Evolutionary conservation across 2,888 invertebrate genomes (phyloP).

Genomic region (Shargacucullia verbasci): DNA sequence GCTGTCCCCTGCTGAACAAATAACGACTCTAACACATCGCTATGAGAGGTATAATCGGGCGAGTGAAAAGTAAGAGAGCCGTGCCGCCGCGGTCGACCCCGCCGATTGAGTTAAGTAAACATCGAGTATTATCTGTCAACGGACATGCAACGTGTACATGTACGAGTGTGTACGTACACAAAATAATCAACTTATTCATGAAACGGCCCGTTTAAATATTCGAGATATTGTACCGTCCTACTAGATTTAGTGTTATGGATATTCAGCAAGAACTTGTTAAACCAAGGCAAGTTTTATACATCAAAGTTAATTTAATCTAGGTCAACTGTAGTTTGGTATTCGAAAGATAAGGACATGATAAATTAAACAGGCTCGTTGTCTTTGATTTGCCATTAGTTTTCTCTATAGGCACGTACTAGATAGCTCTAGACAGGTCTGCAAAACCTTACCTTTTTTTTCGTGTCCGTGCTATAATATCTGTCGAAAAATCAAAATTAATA

Average conservation of each 20-base stretch:
- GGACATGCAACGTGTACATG: constrained; percentile 80
- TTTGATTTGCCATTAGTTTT: constrained; percentile 32
- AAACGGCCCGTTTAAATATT: constrained; percentile 72
- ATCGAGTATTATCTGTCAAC: constrained; percentile 88
- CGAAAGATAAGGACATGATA: constrained; percentile 45
- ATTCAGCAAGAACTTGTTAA: constrained; percentile 15
- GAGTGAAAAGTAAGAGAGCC: constrained; percentile 60
- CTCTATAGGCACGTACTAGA: constrained; percentile 5
- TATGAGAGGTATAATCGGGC: constrained; percentile 67
- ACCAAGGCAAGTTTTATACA: constrained; percentile 24
- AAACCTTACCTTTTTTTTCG: too few relatives aligned
- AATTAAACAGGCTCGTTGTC: constrained; percentile 29
- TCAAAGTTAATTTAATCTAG: constrained; percentile 41
- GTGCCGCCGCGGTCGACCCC: constrained; percentile 78
- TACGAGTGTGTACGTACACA: constrained; percentile 72
- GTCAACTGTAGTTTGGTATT: constrained; percentile 48
- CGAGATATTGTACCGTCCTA: constrained; percentile 27
- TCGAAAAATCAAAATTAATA: too few relatives aligned
- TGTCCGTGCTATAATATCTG: too few relatives aligned
- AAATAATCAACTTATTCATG: constrained; percentile 83
- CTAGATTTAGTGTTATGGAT: too few relatives aligned
- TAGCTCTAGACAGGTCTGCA: not conserved
- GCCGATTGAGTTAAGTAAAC: constrained; percentile 88
- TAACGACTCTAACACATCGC: constrained; percentile 74
- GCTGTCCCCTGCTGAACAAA: constrained; percentile 65